A percentile compares a stretch with the other conserved stretches of the same genome.
These are phyloP conservation scores for Caenorhabditis virilis DNA, from an alignment of 2,888 invertebrate species.

Conservation along the genomic window DNA sequence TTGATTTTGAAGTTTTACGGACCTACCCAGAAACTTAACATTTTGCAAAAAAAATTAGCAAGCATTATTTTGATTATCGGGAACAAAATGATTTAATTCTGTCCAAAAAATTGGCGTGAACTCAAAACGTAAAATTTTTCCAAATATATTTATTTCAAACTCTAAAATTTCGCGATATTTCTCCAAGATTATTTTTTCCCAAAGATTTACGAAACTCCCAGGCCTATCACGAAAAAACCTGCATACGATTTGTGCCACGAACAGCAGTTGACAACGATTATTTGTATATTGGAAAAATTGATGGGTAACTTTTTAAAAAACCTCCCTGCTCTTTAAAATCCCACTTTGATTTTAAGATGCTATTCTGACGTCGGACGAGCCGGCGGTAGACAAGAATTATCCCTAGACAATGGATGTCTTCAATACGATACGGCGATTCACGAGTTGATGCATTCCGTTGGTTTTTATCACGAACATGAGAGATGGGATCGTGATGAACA, in stretches of 20 bases:
- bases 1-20: too few relatives aligned
- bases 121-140: too few relatives aligned
- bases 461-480: constrained; percentile 69
- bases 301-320: constrained; percentile 62
- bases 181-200: too few relatives aligned
- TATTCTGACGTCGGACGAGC: constrained; percentile 68
- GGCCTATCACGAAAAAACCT: constrained; percentile 66
- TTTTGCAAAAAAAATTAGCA: too few relatives aligned
- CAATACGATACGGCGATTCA: constrained; percentile 68
- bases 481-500: constrained; percentile 68
- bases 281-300: constrained; percentile 68
- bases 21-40: too few relatives aligned
- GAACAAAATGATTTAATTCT: too few relatives aligned
- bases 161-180: too few relatives aligned
- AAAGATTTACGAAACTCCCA: too few relatives aligned
- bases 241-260: constrained; percentile 65
- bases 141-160: too few relatives aligned
- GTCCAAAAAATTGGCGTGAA: too few relatives aligned
- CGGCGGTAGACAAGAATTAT: constrained; percentile 67
- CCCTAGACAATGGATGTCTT: constrained; percentile 67
- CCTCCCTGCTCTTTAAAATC: not conserved
- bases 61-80: too few relatives aligned
- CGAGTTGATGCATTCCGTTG: constrained; percentile 67
- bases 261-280: constrained; percentile 64
- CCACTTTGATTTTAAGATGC: constrained; percentile 52